Evolutionary conservation across 1,140 invertebrate species (phyloP).

Genomic region (Papilio glaucus): DNA sequence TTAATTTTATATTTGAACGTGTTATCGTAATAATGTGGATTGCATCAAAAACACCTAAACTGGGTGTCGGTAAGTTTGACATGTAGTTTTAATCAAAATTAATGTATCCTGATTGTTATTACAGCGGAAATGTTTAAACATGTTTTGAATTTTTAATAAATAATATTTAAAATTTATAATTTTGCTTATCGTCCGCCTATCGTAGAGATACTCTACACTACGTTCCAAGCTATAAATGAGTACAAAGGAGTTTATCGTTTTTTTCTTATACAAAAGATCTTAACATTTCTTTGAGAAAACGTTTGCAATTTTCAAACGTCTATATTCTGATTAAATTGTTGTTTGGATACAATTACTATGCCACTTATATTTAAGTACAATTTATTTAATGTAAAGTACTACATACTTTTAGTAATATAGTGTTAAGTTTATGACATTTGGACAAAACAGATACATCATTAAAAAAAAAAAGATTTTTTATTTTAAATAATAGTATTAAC

Average conservation of each 20-base stretch:
- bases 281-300: background rate
- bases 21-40: conserved; percentile 68
- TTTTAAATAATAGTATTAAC: too few species aligned
- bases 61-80: conserved; percentile 75
- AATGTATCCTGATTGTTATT: conserved; percentile 75
- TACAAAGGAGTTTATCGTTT: conserved; percentile 19
- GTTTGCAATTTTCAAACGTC: background rate
- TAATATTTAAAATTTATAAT: conserved; percentile 27
- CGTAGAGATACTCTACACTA: background rate
- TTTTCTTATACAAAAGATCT: conserved; percentile 32
- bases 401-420: background rate
- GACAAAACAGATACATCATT: too few species aligned
- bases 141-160: conserved; percentile 66
- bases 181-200: conserved; percentile 30
- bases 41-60: conserved; percentile 71
- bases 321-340: background rate
- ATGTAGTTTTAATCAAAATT: conserved; percentile 63
- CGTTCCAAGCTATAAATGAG: background rate
- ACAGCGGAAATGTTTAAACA: conserved; percentile 75
- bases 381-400: background rate
- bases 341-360: background rate
- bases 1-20: conserved; percentile 26
- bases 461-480: too few species aligned
- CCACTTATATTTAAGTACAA: background rate
- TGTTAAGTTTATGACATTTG: background rate